Base-by-base conservation (phyloP, 2,888 invertebrate species). In the Cremastobaeus sp. region DNA sequence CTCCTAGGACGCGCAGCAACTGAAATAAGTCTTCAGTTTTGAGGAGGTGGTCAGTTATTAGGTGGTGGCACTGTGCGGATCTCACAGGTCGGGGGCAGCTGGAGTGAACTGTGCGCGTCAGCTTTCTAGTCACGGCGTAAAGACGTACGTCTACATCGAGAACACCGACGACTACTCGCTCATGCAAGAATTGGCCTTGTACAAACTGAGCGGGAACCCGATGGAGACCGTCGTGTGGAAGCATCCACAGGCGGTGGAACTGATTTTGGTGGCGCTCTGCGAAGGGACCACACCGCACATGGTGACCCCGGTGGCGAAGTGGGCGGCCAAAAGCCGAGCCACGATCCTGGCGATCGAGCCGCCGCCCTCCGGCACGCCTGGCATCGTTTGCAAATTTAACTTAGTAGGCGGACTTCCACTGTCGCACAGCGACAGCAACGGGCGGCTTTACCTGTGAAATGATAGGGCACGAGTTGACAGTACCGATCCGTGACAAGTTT, bases 11-110 rank as follows among this genome's bases (percentile, higher is more conserved):
- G 96, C 75, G 95, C 95, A 37, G 93, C 94, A 20, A 92, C 93
- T 60, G 97, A 97, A 89, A 93, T 96, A 89, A 93, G 94, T 72
- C 90, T 95, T 8, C 93, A 94, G 79, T 89, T 97, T 52, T 89
- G 95, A 65, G 97, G 97, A 34, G 96, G 97, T 52, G 93, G 93
- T 30, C 93, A 95, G 81, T 90, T 96, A 55, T 89, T 96, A 62
- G 43, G 94, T 95, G 47, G 93, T 93, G 59, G 92, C 94, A 72
- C 89, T 96, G 68, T 92, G 92, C 81, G 92, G 92, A 47, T 90
- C 93, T 21, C 93, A 94, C 87, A 89, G 90, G 83, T 90, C 90
- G 66, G 91, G 92, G 70, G 92, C 92, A 47, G 90, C 93, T 52
- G 96, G 93, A 17, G 90, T 95, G 12, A 92, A 92, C 81, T 92